phyloP scores from a whole-genome alignment of 2,888 invertebrate species.

The Calameuta filiformis region DNA sequence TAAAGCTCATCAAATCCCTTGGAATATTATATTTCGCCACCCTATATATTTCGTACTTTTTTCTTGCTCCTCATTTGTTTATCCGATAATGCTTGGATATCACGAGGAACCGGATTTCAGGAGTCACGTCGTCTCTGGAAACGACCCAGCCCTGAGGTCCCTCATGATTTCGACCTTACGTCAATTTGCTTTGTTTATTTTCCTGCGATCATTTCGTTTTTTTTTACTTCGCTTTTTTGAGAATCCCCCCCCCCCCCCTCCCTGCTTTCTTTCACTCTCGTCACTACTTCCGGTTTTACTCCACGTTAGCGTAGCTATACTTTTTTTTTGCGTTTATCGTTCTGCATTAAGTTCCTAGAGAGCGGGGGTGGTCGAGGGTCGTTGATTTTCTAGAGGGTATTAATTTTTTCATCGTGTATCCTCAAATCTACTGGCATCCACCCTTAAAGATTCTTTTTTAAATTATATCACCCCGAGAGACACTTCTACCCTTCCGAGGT shows the following conservation, averaged over 20 bases:
- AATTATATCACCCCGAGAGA: constrained; percentile 32
- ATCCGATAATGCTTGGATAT: neutral
- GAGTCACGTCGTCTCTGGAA: neutral
- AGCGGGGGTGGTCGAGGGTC: neutral
- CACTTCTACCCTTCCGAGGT: constrained; percentile 19
- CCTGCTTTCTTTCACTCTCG: neutral
- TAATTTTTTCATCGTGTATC: constrained; percentile 24
- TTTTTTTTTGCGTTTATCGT: neutral
- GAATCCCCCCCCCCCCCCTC: neutral
- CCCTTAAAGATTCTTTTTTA: constrained; percentile 23
- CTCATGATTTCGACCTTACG: neutral
- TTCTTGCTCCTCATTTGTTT: neutral
- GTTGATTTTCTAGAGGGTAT: constrained; percentile 8
- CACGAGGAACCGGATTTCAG: neutral
- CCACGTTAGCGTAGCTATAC: neutral
- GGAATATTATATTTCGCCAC: constrained; percentile 23
- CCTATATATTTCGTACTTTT: constrained; percentile 12
- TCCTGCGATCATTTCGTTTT: neutral
- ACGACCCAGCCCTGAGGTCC: neutral
- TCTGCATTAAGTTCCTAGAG: neutral
- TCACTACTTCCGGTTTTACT: neutral
- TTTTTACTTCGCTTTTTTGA: constrained; percentile 1
- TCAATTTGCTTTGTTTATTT: neutral
- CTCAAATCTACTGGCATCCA: constrained; percentile 17
- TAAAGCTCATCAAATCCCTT: constrained; percentile 32